A percentile compares a stretch with the other conserved stretches of the same genome.
These are phyloP conservation scores for Anguilla japonica DNA, from an alignment of 2,113 vertebrate genomes.

Conservation along the genomic window DNA sequence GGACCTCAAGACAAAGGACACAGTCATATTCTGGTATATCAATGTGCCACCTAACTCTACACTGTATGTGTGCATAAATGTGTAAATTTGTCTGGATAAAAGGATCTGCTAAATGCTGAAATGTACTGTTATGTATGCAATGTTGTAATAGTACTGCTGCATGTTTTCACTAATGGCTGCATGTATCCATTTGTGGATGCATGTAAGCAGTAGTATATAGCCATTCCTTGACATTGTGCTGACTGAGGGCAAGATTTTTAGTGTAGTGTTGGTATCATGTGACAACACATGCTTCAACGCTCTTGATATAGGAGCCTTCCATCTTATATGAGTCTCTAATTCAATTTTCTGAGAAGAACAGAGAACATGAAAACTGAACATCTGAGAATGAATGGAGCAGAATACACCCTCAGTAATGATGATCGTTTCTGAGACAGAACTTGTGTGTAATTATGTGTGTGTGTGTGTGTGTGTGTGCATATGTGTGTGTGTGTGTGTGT, in stretches of 20 bases:
- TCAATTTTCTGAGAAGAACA: slow-evolving; percentile 66
- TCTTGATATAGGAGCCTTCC: slow-evolving; percentile 64
- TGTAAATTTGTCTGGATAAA: too few species aligned
- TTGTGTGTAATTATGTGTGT: too few species aligned
- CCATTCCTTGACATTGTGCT: neutral
- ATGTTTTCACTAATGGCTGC: too few species aligned
- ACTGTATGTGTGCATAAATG: neutral
- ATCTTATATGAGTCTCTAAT: slow-evolving; percentile 72
- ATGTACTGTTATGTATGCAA: too few species aligned
- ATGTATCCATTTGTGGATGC: neutral
- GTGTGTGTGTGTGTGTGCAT: too few species aligned
- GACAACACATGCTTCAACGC: slow-evolving; percentile 81
- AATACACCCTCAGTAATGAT: too few species aligned
- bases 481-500: too few species aligned
- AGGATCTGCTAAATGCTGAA: too few species aligned
- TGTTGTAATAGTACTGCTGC: too few species aligned
- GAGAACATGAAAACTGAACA: slow-evolving; percentile 14
- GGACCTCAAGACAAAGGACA: slow-evolving; percentile 56
- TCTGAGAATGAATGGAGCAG: too few species aligned
- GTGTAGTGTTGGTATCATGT: slow-evolving; percentile 58
- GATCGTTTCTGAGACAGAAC: too few species aligned
- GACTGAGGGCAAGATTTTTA: slow-evolving; percentile 31
- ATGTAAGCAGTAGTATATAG: neutral
- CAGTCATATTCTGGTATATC: slow-evolving; percentile 72
- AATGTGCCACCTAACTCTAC: too few species aligned